Evolutionary conservation across 2,888 invertebrate species (phyloP).

Genomic region (Morinoia aosen): DNA sequence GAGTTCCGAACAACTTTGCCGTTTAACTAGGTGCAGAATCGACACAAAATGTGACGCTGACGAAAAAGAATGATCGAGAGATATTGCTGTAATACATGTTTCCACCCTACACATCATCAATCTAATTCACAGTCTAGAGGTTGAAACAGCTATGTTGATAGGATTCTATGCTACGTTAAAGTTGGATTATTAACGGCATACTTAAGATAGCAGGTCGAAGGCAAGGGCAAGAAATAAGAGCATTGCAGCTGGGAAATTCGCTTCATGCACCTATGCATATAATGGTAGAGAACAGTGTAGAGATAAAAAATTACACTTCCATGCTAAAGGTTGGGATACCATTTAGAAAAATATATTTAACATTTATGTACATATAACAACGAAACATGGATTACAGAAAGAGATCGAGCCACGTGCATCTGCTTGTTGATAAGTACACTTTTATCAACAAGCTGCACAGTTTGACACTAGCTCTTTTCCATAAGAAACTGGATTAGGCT

Average conservation of each 20-base stretch:
- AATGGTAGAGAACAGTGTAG: not conserved
- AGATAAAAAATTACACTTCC: slow-evolving; percentile 32
- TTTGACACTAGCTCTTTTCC: not conserved
- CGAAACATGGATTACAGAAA: slow-evolving; percentile 45
- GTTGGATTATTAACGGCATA: not conserved
- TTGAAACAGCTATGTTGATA: slow-evolving; percentile 23
- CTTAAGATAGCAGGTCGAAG: not conserved
- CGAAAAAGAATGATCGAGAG: not conserved
- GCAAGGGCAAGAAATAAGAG: not conserved
- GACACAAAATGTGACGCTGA: not conserved
- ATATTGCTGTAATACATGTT: not conserved
- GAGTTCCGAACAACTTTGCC: not conserved
- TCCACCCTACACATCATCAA: not conserved
- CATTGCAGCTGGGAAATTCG: not conserved
- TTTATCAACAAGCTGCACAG: not conserved
- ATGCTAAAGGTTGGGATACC: slow-evolving; percentile 34
- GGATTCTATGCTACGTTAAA: not conserved
- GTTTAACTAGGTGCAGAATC: not conserved
- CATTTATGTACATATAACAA: slow-evolving; percentile 52
- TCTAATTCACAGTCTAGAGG: not conserved
- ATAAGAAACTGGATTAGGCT: not conserved
- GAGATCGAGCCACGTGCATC: not conserved
- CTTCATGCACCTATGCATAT: not conserved
- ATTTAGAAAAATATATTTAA: slow-evolving; percentile 55
- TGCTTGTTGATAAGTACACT: not conserved